These are phyloP conservation scores for Theristicus caerulescens DNA, from an alignment of 2,113 vertebrate species.

Conservation along the genomic window DNA sequence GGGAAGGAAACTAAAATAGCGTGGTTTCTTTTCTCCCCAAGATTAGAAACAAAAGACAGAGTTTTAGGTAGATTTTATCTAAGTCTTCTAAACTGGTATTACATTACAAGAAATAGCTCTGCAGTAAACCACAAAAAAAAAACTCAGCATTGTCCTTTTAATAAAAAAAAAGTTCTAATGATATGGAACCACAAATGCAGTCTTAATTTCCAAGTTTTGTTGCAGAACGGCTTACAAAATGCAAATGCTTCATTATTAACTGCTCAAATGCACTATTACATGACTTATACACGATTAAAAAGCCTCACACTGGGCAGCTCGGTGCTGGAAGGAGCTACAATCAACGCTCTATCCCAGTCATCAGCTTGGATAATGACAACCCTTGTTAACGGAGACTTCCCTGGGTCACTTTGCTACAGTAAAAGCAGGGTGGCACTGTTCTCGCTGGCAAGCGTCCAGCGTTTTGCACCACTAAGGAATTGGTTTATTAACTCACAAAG, in stretches of 20 bases:
- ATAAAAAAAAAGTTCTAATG: background rate
- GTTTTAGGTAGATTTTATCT: background rate
- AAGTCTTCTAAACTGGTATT: background rate
- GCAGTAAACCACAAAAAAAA: background rate
- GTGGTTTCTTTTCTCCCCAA: background rate
- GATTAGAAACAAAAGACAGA: background rate
- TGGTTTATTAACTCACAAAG: background rate
- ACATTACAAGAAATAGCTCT: background rate
- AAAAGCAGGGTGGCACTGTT: background rate
- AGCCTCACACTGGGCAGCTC: background rate
- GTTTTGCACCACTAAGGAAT: background rate
- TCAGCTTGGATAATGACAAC: background rate
- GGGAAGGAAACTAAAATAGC: background rate
- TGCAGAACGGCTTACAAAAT: background rate
- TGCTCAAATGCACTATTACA: background rate
- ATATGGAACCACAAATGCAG: background rate
- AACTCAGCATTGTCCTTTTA: background rate
- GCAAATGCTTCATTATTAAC: background rate
- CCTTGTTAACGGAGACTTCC: background rate
- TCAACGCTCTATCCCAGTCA: background rate
- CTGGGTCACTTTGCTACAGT: background rate
- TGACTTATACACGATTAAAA: background rate
- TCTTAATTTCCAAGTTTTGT: background rate
- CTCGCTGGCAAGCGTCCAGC: background rate
- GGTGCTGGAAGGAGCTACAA: background rate